phyloP scores from a whole-genome alignment of 2,113 vertebrate species.

The Heptranchias perlo region DNA sequence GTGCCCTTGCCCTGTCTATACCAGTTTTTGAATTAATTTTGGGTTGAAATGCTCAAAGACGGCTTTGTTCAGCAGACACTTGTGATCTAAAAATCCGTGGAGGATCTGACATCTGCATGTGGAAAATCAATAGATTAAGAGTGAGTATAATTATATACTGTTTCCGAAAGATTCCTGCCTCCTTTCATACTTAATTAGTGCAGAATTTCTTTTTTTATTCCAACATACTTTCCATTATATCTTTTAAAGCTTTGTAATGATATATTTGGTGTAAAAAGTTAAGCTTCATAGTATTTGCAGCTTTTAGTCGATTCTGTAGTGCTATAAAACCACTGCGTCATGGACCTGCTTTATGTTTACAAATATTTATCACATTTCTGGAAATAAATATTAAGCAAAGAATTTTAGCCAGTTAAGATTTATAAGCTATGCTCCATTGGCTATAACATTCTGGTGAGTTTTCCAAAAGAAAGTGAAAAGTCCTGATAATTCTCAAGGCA shows the following conservation, averaged over 20 bases:
- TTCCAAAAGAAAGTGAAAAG: background rate
- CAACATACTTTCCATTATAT: constrained; percentile 6
- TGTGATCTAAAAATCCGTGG: constrained; percentile 50
- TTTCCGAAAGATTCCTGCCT: constrained; percentile 54
- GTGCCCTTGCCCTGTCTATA: constrained; percentile 47
- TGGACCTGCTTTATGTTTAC: background rate
- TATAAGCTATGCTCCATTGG: background rate
- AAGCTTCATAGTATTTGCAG: background rate
- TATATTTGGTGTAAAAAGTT: background rate
- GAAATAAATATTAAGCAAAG: background rate
- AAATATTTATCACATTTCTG: background rate
- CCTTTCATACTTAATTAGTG: constrained; percentile 48
- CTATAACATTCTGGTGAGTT: background rate
- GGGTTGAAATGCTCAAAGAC: constrained; percentile 61
- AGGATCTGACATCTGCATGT: constrained; percentile 61
- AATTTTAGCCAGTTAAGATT: background rate
- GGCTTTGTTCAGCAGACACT: constrained; percentile 64
- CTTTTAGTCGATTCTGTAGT: background rate
- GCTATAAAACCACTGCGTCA: no score
- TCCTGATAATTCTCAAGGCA: background rate
- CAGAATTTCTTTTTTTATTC: constrained; percentile 6
- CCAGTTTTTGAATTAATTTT: constrained; percentile 57
- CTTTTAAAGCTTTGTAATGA: background rate
- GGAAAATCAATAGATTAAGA: constrained; percentile 57
- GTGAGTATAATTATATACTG: constrained; percentile 58